Evolutionary conservation across 2,797 vertebrate genomes (phyloP).

Genomic region (Okamejei kenojei): DNA sequence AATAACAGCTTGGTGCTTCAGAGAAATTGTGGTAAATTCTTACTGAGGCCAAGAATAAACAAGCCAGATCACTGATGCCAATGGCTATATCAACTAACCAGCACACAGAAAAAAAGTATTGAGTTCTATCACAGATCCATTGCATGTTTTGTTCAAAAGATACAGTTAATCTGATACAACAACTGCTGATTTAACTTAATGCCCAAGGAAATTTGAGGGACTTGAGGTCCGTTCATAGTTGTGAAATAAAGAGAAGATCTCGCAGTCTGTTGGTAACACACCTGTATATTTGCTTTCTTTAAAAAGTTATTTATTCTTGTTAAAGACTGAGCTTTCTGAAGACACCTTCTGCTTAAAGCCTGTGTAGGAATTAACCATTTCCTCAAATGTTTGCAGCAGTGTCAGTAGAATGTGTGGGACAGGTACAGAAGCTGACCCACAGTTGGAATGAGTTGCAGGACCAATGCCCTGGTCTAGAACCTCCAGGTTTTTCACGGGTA

Average conservation of each 20-base stretch:
- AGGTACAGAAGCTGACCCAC: not conserved
- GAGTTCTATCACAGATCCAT: not conserved
- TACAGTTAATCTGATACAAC: not conserved
- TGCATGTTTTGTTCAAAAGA: slow-evolving; percentile 18
- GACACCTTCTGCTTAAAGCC: not conserved
- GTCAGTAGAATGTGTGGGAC: not conserved
- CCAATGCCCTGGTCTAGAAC: no score
- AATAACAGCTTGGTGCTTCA: not conserved
- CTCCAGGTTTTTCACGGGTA: not conserved
- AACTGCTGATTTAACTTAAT: slow-evolving; percentile 26
- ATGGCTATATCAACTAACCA: not conserved
- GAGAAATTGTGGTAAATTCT: not conserved
- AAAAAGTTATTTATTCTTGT: not conserved
- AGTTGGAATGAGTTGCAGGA: not conserved
- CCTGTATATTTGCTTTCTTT: not conserved
- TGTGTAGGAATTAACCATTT: not conserved
- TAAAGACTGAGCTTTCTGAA: not conserved
- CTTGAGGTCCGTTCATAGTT: slow-evolving; percentile 1
- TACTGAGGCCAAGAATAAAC: not conserved
- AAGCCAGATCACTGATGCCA: slow-evolving; percentile 1
- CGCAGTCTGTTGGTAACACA: not conserved
- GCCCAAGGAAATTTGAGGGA: slow-evolving; percentile 12
- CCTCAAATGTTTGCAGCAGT: not conserved
- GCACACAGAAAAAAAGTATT: not conserved
- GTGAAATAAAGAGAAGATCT: not conserved